A percentile compares a stretch with the other conserved stretches of the same genome.
phyloP scores from a whole-genome alignment of 2,113 vertebrate species.

The Brienomyrus longianalis region DNA sequence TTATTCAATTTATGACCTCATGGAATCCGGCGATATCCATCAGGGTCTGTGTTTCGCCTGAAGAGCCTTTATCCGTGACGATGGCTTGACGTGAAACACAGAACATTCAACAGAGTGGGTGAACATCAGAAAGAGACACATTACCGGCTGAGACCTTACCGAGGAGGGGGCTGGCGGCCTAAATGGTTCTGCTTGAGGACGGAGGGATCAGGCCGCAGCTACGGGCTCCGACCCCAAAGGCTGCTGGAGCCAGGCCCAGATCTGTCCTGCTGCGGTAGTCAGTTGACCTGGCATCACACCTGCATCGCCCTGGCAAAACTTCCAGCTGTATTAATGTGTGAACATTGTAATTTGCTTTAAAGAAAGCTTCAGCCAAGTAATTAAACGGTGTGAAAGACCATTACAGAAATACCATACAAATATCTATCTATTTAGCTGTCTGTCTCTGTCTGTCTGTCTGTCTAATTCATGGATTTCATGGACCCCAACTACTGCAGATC shows the following conservation, averaged over 20 bases:
- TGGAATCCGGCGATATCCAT: neutral
- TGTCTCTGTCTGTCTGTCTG: neutral
- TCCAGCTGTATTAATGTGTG: neutral
- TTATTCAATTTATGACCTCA: neutral
- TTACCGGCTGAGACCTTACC: neutral
- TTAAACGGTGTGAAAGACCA: neutral
- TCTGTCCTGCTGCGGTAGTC: neutral
- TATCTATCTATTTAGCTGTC: neutral
- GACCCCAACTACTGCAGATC: neutral
- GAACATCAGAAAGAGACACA: neutral
- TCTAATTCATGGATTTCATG: neutral
- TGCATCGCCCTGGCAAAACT: neutral
- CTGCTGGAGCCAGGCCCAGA: neutral
- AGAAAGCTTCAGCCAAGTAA: neutral
- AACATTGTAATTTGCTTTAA: neutral
- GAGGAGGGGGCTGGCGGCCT: neutral
- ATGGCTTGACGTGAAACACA: neutral
- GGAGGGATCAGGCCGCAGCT: neutral
- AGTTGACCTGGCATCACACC: neutral
- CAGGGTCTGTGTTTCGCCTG: neutral
- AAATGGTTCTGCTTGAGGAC: neutral
- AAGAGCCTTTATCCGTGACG: neutral
- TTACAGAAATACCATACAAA: neutral
- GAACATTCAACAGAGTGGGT: neutral
- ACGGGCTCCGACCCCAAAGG: neutral